Conservation (phyloP, 2,113 vertebrate species). For the Kobus ellipsiprymnus region DNA sequence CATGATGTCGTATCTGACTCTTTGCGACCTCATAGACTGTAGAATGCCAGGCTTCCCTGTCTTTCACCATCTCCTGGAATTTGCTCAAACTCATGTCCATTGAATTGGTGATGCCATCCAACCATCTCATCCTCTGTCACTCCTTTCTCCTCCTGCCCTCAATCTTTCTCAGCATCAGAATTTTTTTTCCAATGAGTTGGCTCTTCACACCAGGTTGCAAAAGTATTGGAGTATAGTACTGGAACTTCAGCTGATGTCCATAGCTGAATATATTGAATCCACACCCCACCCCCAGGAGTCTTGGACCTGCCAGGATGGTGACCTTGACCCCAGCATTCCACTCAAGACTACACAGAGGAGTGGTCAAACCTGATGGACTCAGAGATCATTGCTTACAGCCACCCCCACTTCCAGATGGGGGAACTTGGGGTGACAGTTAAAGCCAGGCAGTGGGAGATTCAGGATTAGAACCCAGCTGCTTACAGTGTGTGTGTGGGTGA, state of each 20-base stretch:
- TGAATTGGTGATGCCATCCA: not conserved
- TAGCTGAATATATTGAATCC: not conserved
- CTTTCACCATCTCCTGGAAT: not conserved
- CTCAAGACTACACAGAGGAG: not conserved
- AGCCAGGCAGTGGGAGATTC: not conserved
- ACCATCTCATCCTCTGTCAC: not conserved
- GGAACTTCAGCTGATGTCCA: not conserved
- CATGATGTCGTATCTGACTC: not conserved
- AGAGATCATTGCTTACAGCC: not conserved
- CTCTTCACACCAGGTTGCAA: not conserved
- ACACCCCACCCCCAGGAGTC: not conserved
- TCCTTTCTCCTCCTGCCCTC: not conserved
- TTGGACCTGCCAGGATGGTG: not conserved
- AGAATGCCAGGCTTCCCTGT: not conserved
- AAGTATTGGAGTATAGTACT: not conserved
- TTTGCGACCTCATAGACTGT: not conserved
- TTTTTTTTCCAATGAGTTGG: not conserved
- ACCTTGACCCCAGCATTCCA: not conserved
- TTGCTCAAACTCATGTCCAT: not conserved
- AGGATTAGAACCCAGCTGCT: not conserved
- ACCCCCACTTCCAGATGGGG: not conserved
- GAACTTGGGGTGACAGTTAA: not conserved
- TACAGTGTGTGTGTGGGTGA: not conserved
- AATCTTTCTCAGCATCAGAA: not conserved
- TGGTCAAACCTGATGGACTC: not conserved